phyloP scores from a whole-genome alignment of 1,140 invertebrate genomes.

The Drosophila kikkawai region DNA sequence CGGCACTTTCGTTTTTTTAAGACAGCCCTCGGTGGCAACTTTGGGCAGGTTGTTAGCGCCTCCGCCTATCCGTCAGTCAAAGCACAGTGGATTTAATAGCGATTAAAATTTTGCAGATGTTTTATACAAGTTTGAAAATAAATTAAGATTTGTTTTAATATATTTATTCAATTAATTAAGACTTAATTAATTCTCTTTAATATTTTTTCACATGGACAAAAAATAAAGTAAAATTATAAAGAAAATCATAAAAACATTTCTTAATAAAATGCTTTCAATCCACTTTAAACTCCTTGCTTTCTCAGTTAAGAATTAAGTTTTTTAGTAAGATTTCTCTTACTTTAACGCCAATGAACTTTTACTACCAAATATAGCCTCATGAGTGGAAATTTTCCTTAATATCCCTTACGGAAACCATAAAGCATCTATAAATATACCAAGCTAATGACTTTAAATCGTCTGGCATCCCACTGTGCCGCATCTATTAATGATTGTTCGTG shows the following conservation, averaged over 20 bases:
- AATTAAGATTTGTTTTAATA: background rate
- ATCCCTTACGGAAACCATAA: background rate
- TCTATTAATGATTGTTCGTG: constrained; percentile 41
- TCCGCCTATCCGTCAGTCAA: constrained; percentile 34
- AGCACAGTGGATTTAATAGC: constrained; percentile 24
- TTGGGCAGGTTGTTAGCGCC: constrained; percentile 56
- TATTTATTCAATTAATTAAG: background rate
- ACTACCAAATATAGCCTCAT: background rate
- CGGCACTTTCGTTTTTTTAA: constrained; percentile 68
- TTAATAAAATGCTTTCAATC: too few relatives aligned
- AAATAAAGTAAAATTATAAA: background rate
- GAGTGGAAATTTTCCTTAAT: background rate
- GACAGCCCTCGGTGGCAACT: constrained; percentile 56
- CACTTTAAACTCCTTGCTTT: too few relatives aligned
- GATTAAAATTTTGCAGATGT: background rate
- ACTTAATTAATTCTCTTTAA: too few relatives aligned
- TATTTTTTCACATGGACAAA: too few relatives aligned
- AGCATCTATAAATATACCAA: background rate
- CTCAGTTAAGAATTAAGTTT: background rate
- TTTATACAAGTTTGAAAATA: background rate
- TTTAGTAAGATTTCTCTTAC: background rate
- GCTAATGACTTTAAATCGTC: constrained; percentile 9
- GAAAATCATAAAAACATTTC: background rate
- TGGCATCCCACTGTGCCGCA: constrained; percentile 31
- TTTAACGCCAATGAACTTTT: background rate